These are phyloP conservation scores for Mus minutoides DNA, from an alignment of 2,797 vertebrate species.

Conservation along the genomic window DNA sequence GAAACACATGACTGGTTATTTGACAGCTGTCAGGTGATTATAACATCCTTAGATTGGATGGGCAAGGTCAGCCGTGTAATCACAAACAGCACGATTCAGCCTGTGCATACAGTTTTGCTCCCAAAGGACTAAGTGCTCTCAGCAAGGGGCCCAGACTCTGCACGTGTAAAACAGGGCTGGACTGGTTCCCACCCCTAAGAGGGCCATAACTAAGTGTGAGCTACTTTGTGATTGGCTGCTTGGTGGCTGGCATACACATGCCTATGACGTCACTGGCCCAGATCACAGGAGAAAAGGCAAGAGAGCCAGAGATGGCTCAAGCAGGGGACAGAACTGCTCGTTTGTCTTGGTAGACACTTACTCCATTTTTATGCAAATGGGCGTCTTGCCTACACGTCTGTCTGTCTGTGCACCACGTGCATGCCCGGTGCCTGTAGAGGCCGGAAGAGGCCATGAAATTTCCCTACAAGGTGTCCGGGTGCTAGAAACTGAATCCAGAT, in stretches of 20 bases:
- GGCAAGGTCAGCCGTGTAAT: not conserved
- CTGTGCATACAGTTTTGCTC: not conserved
- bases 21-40: not conserved
- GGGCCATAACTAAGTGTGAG: too few relatives aligned
- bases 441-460: not conserved
- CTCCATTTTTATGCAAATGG: not conserved
- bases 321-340: not conserved
- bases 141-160: not conserved
- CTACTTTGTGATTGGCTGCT: not conserved
- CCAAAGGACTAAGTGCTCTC: not conserved
- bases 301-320: not conserved
- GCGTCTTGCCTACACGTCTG: not conserved
- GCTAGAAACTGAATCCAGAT: not conserved
- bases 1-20: not conserved
- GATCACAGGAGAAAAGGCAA: not conserved
- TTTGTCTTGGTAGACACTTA: not conserved
- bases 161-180: not conserved
- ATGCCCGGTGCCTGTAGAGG: not conserved
- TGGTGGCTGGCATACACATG: fast-evolving
- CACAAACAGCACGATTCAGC: not conserved
- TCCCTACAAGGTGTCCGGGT: not conserved
- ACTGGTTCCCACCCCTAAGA: not conserved
- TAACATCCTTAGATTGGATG: not conserved
- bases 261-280: fast-evolving
- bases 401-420: not conserved